Evolutionary conservation across 2,888 invertebrate genomes (phyloP).

Genomic region (Plagiodera versicolora): DNA sequence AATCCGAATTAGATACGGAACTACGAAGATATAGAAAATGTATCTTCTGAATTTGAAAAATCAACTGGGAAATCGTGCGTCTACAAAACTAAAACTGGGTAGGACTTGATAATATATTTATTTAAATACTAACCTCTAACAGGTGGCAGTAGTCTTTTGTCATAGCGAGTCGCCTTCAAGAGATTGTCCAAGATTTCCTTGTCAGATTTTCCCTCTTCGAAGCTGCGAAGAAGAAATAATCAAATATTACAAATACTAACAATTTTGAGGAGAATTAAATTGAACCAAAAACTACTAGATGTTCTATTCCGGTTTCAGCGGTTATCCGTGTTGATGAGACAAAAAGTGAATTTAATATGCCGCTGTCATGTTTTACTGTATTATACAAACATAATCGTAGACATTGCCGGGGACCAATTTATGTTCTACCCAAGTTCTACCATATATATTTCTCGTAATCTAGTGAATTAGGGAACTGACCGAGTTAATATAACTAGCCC

Average conservation of each 20-base stretch:
- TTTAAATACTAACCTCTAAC: constrained; percentile 83
- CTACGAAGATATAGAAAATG: too few species aligned
- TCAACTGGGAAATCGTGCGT: too few species aligned
- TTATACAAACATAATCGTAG: too few species aligned
- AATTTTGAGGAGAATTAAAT: too few species aligned
- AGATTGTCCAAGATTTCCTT: constrained; percentile 91
- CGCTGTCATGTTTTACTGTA: too few species aligned
- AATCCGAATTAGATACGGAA: too few species aligned
- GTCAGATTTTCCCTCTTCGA: constrained; percentile 89
- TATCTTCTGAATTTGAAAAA: too few species aligned
- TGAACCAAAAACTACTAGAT: too few species aligned
- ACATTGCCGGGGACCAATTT: not conserved
- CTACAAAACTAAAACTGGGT: too few species aligned
- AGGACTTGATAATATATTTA: constrained; percentile 14
- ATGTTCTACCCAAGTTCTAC: not conserved
- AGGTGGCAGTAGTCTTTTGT: constrained; percentile 89
- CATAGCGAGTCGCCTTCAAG: constrained; percentile 84
- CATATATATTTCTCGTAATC: not conserved
- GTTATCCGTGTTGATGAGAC: too few species aligned
- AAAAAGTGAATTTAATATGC: too few species aligned
- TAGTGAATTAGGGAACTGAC: not conserved
- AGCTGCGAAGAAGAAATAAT: constrained; percentile 60
- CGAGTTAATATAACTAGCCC: not conserved
- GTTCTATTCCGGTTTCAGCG: too few species aligned
- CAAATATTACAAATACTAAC: not conserved